Evolutionary conservation across 1,140 invertebrate genomes (phyloP), one percentile per base, ranked within the genome.

Genomic region (Apis florea): DNA sequence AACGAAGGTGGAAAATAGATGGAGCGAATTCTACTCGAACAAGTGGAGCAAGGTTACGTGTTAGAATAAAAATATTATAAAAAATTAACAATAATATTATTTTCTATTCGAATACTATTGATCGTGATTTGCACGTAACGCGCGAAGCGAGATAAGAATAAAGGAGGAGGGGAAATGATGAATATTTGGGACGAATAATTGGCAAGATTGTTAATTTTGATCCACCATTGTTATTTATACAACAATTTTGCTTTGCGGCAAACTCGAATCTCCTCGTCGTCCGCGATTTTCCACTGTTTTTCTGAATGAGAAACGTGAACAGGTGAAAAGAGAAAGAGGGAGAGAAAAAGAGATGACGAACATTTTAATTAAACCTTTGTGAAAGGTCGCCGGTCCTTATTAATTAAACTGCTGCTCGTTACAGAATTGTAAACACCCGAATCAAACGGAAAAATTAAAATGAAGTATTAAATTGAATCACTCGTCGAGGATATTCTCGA

Each of bases 311-410:
- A 3, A 6, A 40, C 13, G n/a, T n/a, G n/a, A n/a, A n/a, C n/a
- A n/a, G n/a, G n/a, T n/a, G 2, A 12, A 53, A 31, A 70, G 13
- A 8, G 21, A 31, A 5, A 40, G 31, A 31, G 1, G 3, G 31
- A 31, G 31, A 31, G 53, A 59, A 2, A 54, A 13, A 17, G 19
- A 53, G 19, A n/a, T 15, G 21, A 24, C 19, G 31, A 15, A 24
- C 31, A 15, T 54, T 56, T 58, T 72, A 73, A 73, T 73, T 73
- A 73, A 73, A 47, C 4, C 31, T 47, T n/a, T 73, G 21, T 11
- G 31, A 59, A 19, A 12, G 71, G 12, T 13, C 31, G 31, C 4
- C 15, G 13, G 21, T 13, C 31, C 9, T 59, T 73, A 73, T 73
- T 59, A 59, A 73, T 73, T 59, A 59, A 58, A 59, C 71, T 6